These are phyloP conservation scores for Ceratoteleas bidentatus DNA, from an alignment of 1,140 invertebrate species.

Conservation along the genomic window DNA sequence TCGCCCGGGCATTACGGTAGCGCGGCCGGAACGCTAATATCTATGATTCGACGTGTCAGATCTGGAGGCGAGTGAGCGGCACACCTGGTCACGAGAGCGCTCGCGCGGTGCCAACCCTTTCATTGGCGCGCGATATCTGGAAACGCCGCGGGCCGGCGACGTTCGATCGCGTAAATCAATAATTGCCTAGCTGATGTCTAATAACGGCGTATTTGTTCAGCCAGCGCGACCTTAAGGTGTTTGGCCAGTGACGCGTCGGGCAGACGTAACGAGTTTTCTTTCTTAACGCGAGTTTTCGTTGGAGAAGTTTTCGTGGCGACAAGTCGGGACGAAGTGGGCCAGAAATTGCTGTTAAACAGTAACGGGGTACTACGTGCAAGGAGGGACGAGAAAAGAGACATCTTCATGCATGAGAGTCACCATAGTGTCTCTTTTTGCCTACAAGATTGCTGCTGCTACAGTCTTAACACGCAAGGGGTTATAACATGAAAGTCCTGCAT, in stretches of 20 bases:
- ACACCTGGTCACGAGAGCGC: slow-evolving; percentile 29
- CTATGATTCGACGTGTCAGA: slow-evolving; percentile 56
- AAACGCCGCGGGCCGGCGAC: background rate
- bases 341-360: too few species aligned
- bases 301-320: too few species aligned
- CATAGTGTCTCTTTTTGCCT: too few species aligned
- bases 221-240: slow-evolving; percentile 13
- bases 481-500: too few species aligned
- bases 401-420: too few species aligned
- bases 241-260: background rate
- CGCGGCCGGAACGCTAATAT: slow-evolving; percentile 38
- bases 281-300: too few species aligned
- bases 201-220: slow-evolving; percentile 26
- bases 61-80: slow-evolving; percentile 15
- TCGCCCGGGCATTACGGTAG: slow-evolving; percentile 38
- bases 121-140: background rate
- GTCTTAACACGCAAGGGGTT: too few species aligned
- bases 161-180: slow-evolving; percentile 33
- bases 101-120: background rate
- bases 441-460: too few species aligned
- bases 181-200: slow-evolving; percentile 18
- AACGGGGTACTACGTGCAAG: too few species aligned
- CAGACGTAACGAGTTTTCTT: too few species aligned
- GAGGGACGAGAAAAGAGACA: too few species aligned
- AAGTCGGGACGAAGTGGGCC: too few species aligned